These are phyloP conservation scores for Ormyrus rosae DNA, from an alignment of 2,888 invertebrate species.

Conservation along the genomic window DNA sequence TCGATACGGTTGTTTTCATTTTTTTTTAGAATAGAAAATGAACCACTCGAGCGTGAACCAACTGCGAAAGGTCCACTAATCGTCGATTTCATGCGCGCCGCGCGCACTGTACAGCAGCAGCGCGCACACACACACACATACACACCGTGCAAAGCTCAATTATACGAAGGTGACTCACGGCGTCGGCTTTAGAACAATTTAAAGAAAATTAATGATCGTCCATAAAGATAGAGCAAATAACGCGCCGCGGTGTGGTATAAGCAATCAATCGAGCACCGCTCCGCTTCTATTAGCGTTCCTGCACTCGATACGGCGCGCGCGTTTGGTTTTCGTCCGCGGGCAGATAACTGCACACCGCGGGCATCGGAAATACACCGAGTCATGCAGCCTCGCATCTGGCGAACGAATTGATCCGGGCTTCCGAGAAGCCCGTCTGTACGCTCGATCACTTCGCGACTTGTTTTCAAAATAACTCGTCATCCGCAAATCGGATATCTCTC, in stretches of 20 bases:
- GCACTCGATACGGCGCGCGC: not conserved
- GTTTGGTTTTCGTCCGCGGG: constrained; percentile 38
- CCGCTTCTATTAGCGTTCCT: constrained; percentile 3
- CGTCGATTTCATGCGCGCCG: too few relatives aligned
- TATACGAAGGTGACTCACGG: constrained; percentile 12
- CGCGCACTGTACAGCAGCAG: too few relatives aligned
- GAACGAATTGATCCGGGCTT: constrained; percentile 20
- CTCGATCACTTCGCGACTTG: not conserved
- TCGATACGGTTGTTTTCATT: too few relatives aligned
- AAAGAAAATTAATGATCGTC: constrained; percentile 31
- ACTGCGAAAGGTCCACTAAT: too few relatives aligned
- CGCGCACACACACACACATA: too few relatives aligned
- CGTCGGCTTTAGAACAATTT: constrained; percentile 32
- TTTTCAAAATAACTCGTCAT: constrained; percentile 27
- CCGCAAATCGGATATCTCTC: not conserved
- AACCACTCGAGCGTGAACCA: too few relatives aligned
- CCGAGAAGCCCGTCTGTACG: constrained; percentile 22
- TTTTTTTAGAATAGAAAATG: too few relatives aligned
- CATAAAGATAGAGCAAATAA: constrained; percentile 28
- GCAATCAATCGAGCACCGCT: constrained; percentile 13
- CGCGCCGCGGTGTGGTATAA: not conserved
- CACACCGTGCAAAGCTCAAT: too few relatives aligned
- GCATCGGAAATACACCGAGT: constrained; percentile 32
- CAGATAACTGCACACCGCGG: constrained; percentile 32
- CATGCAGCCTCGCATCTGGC: constrained; percentile 42